Evolutionary conservation across 2,113 vertebrate species (phyloP).

Genomic region (Clinocottus analis): DNA sequence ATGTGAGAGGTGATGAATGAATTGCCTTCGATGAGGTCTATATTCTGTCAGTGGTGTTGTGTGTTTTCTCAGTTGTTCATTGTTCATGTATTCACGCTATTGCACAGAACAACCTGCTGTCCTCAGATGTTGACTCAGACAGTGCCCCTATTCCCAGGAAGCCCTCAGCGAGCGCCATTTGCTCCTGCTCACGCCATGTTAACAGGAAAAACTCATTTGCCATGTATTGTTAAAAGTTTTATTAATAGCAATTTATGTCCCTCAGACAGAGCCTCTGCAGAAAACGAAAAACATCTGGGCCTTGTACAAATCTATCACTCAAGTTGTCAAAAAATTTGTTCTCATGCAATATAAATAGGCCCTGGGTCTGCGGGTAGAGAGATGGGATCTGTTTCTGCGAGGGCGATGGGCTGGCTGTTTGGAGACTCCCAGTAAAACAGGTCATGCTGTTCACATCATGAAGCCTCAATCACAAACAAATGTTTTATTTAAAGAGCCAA

Average conservation of each 20-base stretch:
- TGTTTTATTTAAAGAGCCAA: constrained; percentile 85
- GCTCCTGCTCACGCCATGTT: constrained; percentile 83
- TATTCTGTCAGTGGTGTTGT: background rate
- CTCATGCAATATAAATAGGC: constrained; percentile 93
- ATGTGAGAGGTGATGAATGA: background rate
- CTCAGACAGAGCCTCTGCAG: constrained; percentile 84
- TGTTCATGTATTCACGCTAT: constrained; percentile 19
- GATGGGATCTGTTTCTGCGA: constrained; percentile 86
- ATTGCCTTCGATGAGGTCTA: no score
- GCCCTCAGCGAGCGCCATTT: constrained; percentile 82
- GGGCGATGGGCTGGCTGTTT: constrained; percentile 82
- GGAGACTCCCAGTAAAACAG: constrained; percentile 82
- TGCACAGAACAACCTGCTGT: constrained; percentile 45
- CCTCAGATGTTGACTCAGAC: constrained; percentile 71
- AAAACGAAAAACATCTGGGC: constrained; percentile 84
- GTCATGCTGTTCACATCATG: constrained; percentile 83
- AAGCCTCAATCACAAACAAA: constrained; percentile 85
- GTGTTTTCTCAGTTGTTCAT: constrained; percentile 45
- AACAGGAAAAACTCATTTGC: constrained; percentile 93
- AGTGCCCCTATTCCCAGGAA: constrained; percentile 81
- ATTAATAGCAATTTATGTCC: constrained; percentile 94
- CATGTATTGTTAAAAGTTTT: constrained; percentile 92
- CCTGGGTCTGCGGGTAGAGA: constrained; percentile 83
- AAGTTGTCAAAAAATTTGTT: constrained; percentile 94
- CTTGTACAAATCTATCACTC: constrained; percentile 92